Evolutionary conservation across 2,797 vertebrate species (phyloP).

Genomic region (Clangula hyemalis): DNA sequence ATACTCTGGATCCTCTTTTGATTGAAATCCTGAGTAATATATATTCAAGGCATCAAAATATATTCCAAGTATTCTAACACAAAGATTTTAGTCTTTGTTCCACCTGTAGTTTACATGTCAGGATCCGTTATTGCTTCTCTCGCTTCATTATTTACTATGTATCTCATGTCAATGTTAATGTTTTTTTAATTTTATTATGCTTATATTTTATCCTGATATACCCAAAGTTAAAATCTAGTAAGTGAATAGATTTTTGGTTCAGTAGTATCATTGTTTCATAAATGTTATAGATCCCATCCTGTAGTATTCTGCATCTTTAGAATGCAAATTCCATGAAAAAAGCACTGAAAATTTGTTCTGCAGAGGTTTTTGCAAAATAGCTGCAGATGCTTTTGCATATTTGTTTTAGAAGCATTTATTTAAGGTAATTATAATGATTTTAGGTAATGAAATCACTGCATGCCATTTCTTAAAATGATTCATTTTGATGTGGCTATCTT

Average conservation of each 20-base stretch:
- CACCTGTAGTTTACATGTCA: fast-evolving
- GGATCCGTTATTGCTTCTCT: fast-evolving
- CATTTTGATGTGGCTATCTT: not conserved
- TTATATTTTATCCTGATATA: not conserved
- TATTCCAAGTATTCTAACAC: not conserved
- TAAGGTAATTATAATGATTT: not conserved
- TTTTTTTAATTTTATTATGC: not conserved
- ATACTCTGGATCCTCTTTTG: not conserved
- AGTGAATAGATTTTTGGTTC: not conserved
- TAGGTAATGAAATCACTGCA: not conserved
- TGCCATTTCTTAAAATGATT: not conserved
- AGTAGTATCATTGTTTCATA: not conserved
- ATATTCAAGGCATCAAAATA: not conserved
- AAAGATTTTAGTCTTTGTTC: not conserved
- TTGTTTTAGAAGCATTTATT: not conserved
- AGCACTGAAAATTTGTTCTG: not conserved
- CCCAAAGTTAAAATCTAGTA: not conserved
- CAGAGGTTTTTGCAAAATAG: not conserved
- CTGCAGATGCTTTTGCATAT: not conserved
- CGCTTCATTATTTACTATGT: not conserved
- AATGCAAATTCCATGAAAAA: not conserved
- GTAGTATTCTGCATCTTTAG: not conserved
- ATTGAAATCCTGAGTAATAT: not conserved
- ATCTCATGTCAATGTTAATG: not conserved
- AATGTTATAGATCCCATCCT: fast-evolving